phyloP scores from a whole-genome alignment of 2,113 vertebrate genomes.

The Caranx ignobilis region DNA sequence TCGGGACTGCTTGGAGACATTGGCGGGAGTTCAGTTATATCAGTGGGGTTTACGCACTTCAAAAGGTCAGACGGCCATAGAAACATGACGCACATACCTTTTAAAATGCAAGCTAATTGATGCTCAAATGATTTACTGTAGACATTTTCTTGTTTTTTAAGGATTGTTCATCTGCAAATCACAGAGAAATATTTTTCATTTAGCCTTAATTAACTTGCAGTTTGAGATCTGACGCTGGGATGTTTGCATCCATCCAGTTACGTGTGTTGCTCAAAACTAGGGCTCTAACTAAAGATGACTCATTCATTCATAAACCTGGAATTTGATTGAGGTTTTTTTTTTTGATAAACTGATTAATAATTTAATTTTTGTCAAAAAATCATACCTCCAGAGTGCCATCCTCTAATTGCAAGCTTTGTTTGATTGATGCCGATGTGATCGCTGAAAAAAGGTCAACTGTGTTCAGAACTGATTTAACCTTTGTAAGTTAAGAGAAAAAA shows the following conservation, averaged over 20 bases:
- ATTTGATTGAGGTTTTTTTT: too few relatives aligned
- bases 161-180: neutral
- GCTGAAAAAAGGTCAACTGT: neutral
- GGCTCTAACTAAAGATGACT: too few relatives aligned
- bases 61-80: constrained; percentile 1
- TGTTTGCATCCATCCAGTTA: too few relatives aligned
- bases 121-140: neutral
- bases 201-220: neutral
- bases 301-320: too few relatives aligned
- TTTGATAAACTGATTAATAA: neutral
- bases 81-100: neutral
- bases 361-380: neutral
- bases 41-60: constrained; percentile 1
- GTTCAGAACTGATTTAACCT: neutral
- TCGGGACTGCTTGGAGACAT: constrained; percentile 18
- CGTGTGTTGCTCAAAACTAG: too few relatives aligned
- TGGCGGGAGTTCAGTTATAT: neutral
- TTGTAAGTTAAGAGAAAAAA: too few relatives aligned
- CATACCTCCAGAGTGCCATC: neutral
- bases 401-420: neutral
- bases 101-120: neutral
- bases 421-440: neutral
- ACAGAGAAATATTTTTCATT: neutral
- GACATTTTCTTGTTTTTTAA: neutral
- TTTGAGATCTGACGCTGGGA: neutral